These are phyloP conservation scores for Dasyprocta punctata DNA, from an alignment of 2,113 vertebrate species.

Conservation along the genomic window DNA sequence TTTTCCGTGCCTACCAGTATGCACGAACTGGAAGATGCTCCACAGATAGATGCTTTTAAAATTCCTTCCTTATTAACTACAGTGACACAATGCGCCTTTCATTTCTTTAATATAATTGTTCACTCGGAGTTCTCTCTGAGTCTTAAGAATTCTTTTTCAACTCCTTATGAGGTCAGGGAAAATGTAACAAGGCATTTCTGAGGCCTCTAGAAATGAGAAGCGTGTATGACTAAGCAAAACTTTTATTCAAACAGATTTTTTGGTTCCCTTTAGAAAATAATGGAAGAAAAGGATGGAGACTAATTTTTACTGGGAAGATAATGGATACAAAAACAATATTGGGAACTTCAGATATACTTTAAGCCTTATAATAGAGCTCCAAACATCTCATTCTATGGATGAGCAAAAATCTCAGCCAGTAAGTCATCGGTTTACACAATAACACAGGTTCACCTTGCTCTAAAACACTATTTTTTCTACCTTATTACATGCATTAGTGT, in stretches of 20 bases:
- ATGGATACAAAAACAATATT: not conserved
- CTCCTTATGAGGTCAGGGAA: not conserved
- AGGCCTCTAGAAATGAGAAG: not conserved
- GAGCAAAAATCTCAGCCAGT: not conserved
- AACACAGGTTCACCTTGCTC: not conserved
- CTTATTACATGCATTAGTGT: not conserved
- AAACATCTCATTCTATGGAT: not conserved
- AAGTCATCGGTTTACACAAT: not conserved
- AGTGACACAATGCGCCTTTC: constrained; percentile 3
- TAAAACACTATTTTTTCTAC: not conserved
- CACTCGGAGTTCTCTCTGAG: constrained; percentile 25
- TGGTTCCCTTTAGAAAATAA: not conserved
- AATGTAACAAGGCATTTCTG: not conserved
- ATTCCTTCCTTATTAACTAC: constrained; percentile 20
- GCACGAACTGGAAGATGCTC: not conserved
- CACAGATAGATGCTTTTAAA: constrained; percentile 31
- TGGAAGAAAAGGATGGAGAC: not conserved
- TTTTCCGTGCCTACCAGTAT: not conserved
- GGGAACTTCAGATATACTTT: not conserved
- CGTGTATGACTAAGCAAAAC: not conserved
- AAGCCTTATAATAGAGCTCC: not conserved
- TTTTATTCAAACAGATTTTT: not conserved
- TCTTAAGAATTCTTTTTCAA: not conserved
- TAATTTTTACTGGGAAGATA: not conserved
- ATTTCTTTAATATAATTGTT: constrained; percentile 36